These are phyloP conservation scores for Ips typographus DNA, from an alignment of 1,140 invertebrate species.

Conservation along the genomic window DNA sequence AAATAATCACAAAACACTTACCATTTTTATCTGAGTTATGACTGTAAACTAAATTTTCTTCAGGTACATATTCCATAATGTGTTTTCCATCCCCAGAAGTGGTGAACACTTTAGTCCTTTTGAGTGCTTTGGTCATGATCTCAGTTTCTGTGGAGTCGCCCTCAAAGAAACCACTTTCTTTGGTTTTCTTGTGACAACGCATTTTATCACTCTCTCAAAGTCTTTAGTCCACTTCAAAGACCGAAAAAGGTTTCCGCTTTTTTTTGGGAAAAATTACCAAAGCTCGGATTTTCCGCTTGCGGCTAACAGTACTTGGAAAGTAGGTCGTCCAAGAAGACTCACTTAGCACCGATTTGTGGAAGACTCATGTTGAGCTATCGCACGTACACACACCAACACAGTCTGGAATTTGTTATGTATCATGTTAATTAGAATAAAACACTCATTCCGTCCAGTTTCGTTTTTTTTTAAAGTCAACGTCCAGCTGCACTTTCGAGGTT, in stretches of 20 bases:
- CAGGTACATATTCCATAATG: slow-evolving; percentile 46
- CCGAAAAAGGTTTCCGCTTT: not conserved
- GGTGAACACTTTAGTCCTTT: slow-evolving; percentile 51
- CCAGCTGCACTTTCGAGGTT: slow-evolving; percentile 24
- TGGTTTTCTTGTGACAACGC: slow-evolving; percentile 52
- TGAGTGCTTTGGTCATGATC: slow-evolving; percentile 50
- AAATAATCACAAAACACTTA: slow-evolving; percentile 18
- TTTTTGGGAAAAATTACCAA: not conserved
- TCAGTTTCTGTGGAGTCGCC: slow-evolving; percentile 50
- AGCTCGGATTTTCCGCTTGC: slow-evolving; percentile 15
- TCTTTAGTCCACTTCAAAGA: not conserved
- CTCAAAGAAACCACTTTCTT: slow-evolving; percentile 53
- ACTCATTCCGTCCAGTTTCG: slow-evolving; percentile 19
- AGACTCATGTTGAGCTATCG: too few relatives aligned
- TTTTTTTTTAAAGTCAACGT: slow-evolving; percentile 23
- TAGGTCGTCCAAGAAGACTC: slow-evolving; percentile 36
- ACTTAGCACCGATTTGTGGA: slow-evolving; percentile 4
- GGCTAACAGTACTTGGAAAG: slow-evolving; percentile 37
- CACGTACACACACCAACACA: not conserved
- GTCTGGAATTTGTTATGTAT: not conserved
- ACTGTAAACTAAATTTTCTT: slow-evolving; percentile 47
- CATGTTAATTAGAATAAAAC: not conserved
- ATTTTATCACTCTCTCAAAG: slow-evolving; percentile 40
- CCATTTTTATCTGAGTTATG: slow-evolving; percentile 43
- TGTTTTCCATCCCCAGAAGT: slow-evolving; percentile 45